Conservation (phyloP, 2,113 vertebrate species). For the Elgaria multicarinata region DNA sequence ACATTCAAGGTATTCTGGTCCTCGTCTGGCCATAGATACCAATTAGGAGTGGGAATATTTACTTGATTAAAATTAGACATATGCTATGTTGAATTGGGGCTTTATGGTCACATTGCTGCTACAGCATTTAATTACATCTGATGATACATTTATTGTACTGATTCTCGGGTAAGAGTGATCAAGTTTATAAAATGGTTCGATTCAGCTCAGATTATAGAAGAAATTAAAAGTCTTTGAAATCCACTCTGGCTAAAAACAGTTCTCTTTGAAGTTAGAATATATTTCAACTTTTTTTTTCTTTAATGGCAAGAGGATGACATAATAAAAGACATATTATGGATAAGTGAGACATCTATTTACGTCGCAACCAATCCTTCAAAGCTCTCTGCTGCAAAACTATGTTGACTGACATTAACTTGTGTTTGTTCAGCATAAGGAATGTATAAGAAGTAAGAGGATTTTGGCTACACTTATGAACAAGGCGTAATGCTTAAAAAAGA, state of each 20-base stretch:
- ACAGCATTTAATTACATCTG: too few relatives aligned
- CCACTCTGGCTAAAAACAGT: neutral
- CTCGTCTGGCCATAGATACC: neutral
- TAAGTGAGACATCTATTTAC: neutral
- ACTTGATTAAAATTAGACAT: neutral
- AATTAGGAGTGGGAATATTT: accelerated
- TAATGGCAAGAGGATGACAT: neutral
- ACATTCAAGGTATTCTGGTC: neutral
- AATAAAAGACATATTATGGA: constrained; percentile 21
- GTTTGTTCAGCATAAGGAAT: neutral
- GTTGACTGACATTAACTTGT: neutral
- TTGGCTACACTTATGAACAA: constrained; percentile 28
- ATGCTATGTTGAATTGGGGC: accelerated
- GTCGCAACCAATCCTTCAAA: neutral
- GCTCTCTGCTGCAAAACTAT: neutral
- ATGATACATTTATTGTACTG: neutral
- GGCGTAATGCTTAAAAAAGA: constrained; percentile 11
- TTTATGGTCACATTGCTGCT: neutral
- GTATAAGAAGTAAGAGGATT: neutral
- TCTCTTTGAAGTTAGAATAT: constrained; percentile 15
- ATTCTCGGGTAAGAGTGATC: neutral
- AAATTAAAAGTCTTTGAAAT: neutral
- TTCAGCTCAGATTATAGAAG: accelerated
- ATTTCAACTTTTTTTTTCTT: constrained; percentile 1
- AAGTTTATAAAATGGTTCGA: neutral